Base-by-base conservation (phyloP, 1,140 invertebrate genomes). In the Helicorthomorpha holstii region DNA sequence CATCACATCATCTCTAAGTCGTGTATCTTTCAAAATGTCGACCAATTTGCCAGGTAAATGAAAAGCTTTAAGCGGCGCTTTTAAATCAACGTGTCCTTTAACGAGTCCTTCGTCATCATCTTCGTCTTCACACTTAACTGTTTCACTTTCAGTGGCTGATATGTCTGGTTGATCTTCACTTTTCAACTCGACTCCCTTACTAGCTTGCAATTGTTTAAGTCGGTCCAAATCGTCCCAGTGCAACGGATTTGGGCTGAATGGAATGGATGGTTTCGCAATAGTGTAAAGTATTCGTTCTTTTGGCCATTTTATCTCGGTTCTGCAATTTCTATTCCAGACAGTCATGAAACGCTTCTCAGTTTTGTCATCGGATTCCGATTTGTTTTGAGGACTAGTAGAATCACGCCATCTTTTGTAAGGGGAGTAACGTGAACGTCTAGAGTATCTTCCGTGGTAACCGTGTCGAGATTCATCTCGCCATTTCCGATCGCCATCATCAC, bases 201-300 rank as follows among this genome's bases (percentile, higher is more conserved):
- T 34, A 7, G 29, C 29, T 34, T 34, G 29, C 29, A 7, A 7
- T 7, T 34, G 29, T 34, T 34, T 34, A 34, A 34, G 7, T 34
- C 16, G 29, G 7, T 16, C 7, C 16, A 34, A 7, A 16, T 7
- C 7, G 16, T 34, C 16, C 29, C 29, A 54, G 10, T 50, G 21
- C 3, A 51, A 41, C 21, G 57, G 53, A 49, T 61, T 61, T 45
- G 54, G 56, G 29, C 59, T 58, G 48, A 53, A 61, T 16, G 38
- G 27, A 41, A 61, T 43, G 3, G 41, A 50, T 16, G 60, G 60
- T 24, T 45, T 50, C 19, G 42, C 19, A 2, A 42, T 16, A n/a
- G 60, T 61, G 14, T 54, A 53, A n/a, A 48, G 34, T n/a, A 61
- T 38, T 41, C 56, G 51, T 25, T 56, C 50, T 34, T 46, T 41